Conservation (phyloP, 2,888 invertebrate genomes). For the Orgyia antiqua region DNA sequence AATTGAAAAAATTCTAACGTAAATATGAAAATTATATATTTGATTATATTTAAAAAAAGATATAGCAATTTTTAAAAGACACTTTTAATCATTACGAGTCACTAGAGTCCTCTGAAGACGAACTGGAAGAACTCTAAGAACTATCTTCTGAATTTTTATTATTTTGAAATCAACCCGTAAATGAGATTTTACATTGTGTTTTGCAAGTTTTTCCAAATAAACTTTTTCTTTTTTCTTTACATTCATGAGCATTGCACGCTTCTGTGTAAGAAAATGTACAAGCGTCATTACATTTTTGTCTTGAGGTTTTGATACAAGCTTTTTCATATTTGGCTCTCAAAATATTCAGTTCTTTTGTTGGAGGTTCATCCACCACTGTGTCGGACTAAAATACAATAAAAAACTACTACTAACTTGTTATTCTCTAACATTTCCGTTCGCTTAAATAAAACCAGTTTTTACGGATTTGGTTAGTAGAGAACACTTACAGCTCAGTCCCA, state of each 20-base stretch:
- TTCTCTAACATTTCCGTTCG: too few relatives aligned
- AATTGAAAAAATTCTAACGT: too few relatives aligned
- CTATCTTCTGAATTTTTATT: constrained; percentile 2
- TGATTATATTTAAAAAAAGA: too few relatives aligned
- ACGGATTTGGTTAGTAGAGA: too few relatives aligned
- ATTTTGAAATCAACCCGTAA: background rate
- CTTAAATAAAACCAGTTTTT: too few relatives aligned
- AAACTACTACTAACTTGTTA: too few relatives aligned
- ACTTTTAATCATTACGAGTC: background rate
- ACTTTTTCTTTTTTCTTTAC: constrained; percentile 15
- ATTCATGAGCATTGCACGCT: constrained; percentile 28
- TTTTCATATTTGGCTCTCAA: constrained; percentile 38
- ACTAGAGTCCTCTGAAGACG: background rate
- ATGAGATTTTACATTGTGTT: constrained; percentile 28
- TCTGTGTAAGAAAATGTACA: constrained; percentile 23
- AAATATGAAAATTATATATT: too few relatives aligned
- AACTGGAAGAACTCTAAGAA: background rate
- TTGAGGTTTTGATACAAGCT: constrained; percentile 33
- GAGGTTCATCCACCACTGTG: background rate
- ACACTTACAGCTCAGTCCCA: too few relatives aligned
- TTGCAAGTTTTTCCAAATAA: constrained; percentile 33
- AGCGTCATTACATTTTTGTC: constrained; percentile 31
- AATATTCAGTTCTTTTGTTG: constrained; percentile 23
- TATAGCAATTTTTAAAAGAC: too few relatives aligned
- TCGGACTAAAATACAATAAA: background rate